phyloP scores from a whole-genome alignment of 1,140 invertebrate genomes.

The Galleria mellonella region DNA sequence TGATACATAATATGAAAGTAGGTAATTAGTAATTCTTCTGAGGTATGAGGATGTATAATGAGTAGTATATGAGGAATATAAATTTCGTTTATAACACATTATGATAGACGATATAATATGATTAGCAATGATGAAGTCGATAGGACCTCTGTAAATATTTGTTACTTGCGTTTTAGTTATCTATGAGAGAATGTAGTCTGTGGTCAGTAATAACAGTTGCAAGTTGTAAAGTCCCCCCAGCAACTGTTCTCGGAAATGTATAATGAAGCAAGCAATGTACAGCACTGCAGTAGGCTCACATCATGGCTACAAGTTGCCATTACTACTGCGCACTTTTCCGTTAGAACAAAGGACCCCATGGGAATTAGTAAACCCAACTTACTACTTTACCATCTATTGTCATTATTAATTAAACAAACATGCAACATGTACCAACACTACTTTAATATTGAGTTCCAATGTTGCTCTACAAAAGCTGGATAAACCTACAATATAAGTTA shows the following conservation, averaged over 20 bases:
- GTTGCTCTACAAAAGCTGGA: neutral
- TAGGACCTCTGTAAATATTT: too few relatives aligned
- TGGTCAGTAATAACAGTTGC: conserved; percentile 1
- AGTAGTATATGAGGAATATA: too few relatives aligned
- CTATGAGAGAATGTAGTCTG: neutral
- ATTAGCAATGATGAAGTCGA: too few relatives aligned
- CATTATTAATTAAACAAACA: conserved; percentile 1
- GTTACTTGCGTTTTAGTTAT: too few relatives aligned
- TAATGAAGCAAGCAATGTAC: conserved; percentile 24
- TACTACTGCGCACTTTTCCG: conserved; percentile 17
- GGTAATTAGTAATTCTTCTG: too few relatives aligned
- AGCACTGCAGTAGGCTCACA: conserved; percentile 14
- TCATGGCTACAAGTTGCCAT: conserved; percentile 18
- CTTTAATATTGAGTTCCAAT: too few relatives aligned
- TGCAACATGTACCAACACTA: neutral
- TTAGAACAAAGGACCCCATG: conserved; percentile 27
- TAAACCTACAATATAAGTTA: conserved; percentile 6
- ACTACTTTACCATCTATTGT: conserved; percentile 5
- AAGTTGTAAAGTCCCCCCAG: conserved; percentile 18
- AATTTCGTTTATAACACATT: too few relatives aligned
- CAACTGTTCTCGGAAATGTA: conserved; percentile 33
- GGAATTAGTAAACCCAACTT: conserved; percentile 14
- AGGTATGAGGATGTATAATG: too few relatives aligned
- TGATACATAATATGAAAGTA: too few relatives aligned
- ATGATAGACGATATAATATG: too few relatives aligned